Evolutionary conservation across 2,113 vertebrate species (phyloP).

Genomic region (Thomomys bottae): DNA sequence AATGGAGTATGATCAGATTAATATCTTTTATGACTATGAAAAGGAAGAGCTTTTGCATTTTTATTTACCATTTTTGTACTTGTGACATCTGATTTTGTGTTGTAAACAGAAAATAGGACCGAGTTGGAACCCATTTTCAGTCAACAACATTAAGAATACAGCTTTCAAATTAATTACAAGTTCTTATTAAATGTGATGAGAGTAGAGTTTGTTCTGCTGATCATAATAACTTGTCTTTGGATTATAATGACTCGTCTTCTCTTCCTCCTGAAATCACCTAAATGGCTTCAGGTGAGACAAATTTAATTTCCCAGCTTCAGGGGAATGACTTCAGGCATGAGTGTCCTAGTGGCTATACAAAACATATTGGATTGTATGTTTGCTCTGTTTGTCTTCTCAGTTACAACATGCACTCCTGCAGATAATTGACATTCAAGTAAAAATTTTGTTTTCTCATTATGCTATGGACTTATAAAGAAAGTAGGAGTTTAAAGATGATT

Average conservation of each 20-base stretch:
- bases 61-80: not conserved
- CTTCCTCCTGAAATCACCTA: not conserved
- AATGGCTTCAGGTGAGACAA: not conserved
- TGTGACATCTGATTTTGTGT: not conserved
- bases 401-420: not conserved
- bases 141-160: not conserved
- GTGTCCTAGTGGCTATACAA: not conserved
- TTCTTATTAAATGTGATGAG: slow-evolving; percentile 18
- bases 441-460: not conserved
- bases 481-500: not conserved
- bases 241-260: not conserved
- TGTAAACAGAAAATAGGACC: not conserved
- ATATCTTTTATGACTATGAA: not conserved
- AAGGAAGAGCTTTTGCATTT: not conserved
- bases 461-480: not conserved
- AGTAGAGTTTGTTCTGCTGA: not conserved
- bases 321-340: not conserved
- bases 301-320: not conserved
- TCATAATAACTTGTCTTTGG: not conserved
- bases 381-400: not conserved
- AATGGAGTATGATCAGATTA: not conserved
- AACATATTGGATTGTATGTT: not conserved
- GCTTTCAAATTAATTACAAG: slow-evolving; percentile 17
- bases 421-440: not conserved
- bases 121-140: not conserved